Conservation (phyloP, 1,140 invertebrate species). For the Diuraphis noxia region DNA sequence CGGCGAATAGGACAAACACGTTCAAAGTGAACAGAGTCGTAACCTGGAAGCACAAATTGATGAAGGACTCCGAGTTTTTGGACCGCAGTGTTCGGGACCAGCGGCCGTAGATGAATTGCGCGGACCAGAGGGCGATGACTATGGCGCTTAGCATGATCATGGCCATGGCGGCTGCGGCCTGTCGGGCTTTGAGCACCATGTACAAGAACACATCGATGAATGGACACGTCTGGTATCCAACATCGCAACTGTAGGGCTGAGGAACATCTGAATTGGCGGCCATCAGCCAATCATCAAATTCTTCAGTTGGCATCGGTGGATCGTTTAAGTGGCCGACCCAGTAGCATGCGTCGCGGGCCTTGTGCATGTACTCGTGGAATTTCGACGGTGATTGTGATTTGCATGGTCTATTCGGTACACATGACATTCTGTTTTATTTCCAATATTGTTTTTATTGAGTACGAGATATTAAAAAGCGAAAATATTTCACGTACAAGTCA, state of each 20-base stretch:
- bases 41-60: not conserved
- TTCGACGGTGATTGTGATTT: too few relatives aligned
- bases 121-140: not conserved
- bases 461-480: too few relatives aligned
- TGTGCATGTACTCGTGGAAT: not conserved
- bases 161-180: not conserved
- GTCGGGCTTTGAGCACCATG: not conserved
- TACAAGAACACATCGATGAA: not conserved
- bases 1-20: not conserved
- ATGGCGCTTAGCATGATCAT: not conserved
- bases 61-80: too few relatives aligned
- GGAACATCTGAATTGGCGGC: too few relatives aligned
- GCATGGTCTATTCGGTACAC: too few relatives aligned
- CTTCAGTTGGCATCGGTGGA: too few relatives aligned
- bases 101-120: not conserved
- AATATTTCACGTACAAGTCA: too few relatives aligned
- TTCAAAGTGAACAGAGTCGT: not conserved
- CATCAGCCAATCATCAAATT: not conserved
- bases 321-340: not conserved
- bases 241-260: not conserved
- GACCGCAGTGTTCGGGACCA: not conserved
- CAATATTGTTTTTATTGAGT: too few relatives aligned
- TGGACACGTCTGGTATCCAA: not conserved
- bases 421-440: too few relatives aligned
- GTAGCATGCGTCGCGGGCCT: not conserved